phyloP scores from a whole-genome alignment of 53 echinoderm and acorn worm species.

The Patiria pectinifera region DNA sequence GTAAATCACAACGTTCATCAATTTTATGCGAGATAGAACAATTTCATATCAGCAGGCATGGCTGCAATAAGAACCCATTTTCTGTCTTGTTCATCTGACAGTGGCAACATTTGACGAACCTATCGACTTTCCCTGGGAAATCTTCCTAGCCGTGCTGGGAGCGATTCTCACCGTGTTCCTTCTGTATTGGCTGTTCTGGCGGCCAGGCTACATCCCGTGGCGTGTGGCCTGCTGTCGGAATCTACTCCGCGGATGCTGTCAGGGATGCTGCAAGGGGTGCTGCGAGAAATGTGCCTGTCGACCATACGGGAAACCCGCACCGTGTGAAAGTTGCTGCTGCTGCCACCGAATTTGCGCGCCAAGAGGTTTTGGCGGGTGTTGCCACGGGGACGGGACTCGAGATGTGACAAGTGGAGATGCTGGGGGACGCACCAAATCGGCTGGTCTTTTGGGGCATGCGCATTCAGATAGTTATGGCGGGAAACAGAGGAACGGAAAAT shows the following conservation, averaged over 20 bases:
- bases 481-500: neutral
- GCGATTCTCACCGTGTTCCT: constrained; percentile 38
- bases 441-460: neutral
- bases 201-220: constrained; percentile 78
- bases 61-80: neutral
- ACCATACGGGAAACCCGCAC: neutral
- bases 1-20: no score
- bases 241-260: constrained; percentile 52
- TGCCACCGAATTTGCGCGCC: neutral
- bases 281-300: constrained; percentile 26
- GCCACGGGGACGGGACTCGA: neutral
- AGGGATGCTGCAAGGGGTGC: constrained; percentile 26
- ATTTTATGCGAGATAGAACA: no score
- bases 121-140: constrained; percentile 39
- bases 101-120: constrained; percentile 13
- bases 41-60: no score
- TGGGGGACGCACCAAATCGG: neutral
- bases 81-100: neutral
- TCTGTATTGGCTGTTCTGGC: constrained; percentile 77
- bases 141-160: constrained; percentile 43
- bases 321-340: constrained; percentile 16
- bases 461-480: neutral
- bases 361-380: constrained; percentile 25
- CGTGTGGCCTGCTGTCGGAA: constrained; percentile 73
- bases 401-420: constrained; percentile 10